phyloP scores from a whole-genome alignment of 2,888 invertebrate species.

The Drosophila kuntzei region DNA sequence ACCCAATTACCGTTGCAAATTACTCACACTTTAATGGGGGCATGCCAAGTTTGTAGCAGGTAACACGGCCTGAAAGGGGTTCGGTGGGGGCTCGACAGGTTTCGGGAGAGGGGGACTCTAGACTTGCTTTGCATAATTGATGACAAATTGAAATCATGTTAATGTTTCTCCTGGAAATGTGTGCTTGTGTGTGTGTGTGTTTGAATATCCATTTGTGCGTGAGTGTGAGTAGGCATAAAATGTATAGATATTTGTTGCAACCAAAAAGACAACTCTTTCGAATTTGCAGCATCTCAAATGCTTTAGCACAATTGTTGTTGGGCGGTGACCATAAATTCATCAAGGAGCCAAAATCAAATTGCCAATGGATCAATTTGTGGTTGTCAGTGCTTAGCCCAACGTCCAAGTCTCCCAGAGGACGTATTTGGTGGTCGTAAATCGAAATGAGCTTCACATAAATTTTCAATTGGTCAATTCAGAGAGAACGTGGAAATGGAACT shows the following conservation, averaged over 20 bases:
- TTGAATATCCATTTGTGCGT: not conserved
- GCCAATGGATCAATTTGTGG: slow-evolving; percentile 78
- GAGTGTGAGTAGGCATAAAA: not conserved
- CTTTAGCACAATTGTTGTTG: slow-evolving; percentile 36
- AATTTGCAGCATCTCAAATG: slow-evolving; percentile 3
- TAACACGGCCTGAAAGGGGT: not conserved
- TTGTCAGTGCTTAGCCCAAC: slow-evolving; percentile 64
- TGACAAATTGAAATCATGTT: slow-evolving; percentile 85
- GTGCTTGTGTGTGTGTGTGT: not conserved
- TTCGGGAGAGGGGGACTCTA: slow-evolving; percentile 18
- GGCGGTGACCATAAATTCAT: slow-evolving; percentile 73
- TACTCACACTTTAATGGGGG: slow-evolving; percentile 62
- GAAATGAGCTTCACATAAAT: slow-evolving; percentile 76
- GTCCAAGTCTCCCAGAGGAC: slow-evolving; percentile 50
- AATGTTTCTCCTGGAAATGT: slow-evolving; percentile 39
- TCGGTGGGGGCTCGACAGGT: slow-evolving; percentile 1
- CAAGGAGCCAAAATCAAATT: slow-evolving; percentile 70
- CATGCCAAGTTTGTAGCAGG: slow-evolving; percentile 24
- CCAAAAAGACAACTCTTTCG: slow-evolving; percentile 28
- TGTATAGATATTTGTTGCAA: slow-evolving; percentile 20
- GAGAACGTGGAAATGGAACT: slow-evolving; percentile 23
- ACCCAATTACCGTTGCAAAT: slow-evolving; percentile 80
- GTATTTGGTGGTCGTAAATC: slow-evolving; percentile 78
- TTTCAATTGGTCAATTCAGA: slow-evolving; percentile 72
- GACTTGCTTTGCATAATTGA: slow-evolving; percentile 85